These are phyloP conservation scores for Cerastis leucographa DNA, from an alignment of 2,888 invertebrate genomes.

Conservation along the genomic window DNA sequence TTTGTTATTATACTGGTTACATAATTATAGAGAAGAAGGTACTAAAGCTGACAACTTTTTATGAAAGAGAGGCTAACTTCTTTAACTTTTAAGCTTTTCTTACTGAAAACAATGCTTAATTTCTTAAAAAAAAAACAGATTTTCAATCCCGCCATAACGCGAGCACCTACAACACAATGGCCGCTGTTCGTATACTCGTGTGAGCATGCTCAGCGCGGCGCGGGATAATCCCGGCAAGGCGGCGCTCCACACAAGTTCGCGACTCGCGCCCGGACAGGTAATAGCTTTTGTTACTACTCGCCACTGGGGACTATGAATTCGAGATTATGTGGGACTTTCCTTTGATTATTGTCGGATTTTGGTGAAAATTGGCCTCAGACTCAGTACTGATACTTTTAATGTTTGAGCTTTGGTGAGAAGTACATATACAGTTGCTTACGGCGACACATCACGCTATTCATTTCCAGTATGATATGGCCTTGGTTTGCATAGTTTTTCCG, in stretches of 20 bases:
- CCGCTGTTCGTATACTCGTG: constrained; percentile 42
- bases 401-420: not conserved
- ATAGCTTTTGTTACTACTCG: constrained; percentile 78
- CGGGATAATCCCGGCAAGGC: constrained; percentile 60
- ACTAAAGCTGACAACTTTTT: not conserved
- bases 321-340: constrained; percentile 31
- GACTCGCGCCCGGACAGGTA: constrained; percentile 72
- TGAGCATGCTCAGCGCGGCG: constrained; percentile 46
- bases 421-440: too few relatives aligned
- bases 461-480: too few relatives aligned
- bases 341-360: constrained; percentile 27
- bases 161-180: constrained; percentile 43
- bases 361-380: not conserved
- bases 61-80: not conserved
- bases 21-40: not conserved
- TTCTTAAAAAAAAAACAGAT: not conserved
- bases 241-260: constrained; percentile 58
- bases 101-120: not conserved
- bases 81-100: not conserved
- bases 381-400: not conserved
- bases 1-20: not conserved
- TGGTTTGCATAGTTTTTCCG: too few relatives aligned
- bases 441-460: too few relatives aligned
- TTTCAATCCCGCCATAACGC: constrained; percentile 4
- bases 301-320: constrained; percentile 59